phyloP scores from a whole-genome alignment of 2,113 vertebrate genomes.

The Diphyllodes magnificus region DNA sequence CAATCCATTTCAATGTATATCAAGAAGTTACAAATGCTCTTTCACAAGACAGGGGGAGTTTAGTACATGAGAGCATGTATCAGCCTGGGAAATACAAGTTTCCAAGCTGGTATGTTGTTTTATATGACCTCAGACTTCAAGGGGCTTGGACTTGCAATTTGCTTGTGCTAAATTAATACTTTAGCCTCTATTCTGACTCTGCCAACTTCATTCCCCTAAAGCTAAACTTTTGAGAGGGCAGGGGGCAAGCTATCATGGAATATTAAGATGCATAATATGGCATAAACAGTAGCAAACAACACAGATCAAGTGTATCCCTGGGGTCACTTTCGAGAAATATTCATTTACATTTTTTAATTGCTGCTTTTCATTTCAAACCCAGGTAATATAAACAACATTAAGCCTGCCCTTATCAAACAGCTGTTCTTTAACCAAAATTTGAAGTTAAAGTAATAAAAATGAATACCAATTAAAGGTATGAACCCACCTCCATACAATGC shows the following conservation, averaged over 20 bases:
- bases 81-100: not conserved
- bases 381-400: conserved; percentile 44
- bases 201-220: not conserved
- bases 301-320: not conserved
- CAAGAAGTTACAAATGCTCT: not conserved
- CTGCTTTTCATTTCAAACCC: conserved; percentile 15
- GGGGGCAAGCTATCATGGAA: not conserved
- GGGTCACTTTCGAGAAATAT: not conserved
- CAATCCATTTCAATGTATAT: not conserved
- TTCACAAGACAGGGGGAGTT: not conserved
- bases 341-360: conserved; percentile 60
- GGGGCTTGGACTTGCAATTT: not conserved
- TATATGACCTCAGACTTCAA: not conserved
- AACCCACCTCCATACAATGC: not conserved
- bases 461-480: not conserved
- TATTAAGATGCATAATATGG: not conserved
- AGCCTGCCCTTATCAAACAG: not conserved
- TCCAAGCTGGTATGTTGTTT: not conserved
- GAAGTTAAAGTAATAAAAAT: not conserved
- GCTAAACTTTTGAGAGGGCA: not conserved
- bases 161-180: not conserved
- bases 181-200: not conserved
- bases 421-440: conserved; percentile 13
- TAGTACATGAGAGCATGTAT: not conserved
- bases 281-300: not conserved